Evolutionary conservation across 1,140 invertebrate genomes (phyloP).

Genomic region (Macrosteles quadrilineatus): DNA sequence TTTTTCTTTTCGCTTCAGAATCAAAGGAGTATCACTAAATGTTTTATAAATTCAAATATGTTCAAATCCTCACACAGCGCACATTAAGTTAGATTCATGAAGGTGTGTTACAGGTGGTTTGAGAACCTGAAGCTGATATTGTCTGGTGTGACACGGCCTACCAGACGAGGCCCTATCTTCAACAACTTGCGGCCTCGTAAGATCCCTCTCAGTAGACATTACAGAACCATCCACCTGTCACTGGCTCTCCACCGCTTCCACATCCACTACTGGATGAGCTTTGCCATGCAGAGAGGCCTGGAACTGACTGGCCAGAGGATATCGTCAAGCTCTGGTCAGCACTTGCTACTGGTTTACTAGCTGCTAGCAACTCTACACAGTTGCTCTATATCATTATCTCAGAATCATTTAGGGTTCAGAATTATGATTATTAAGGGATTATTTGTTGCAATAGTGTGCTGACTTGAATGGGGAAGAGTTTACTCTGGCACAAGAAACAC

Average conservation of each 20-base stretch:
- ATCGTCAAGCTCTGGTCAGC: constrained; percentile 70
- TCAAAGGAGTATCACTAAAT: no score
- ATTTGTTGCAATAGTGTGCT: no score
- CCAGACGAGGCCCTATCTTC: constrained; percentile 86
- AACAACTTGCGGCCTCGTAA: constrained; percentile 80
- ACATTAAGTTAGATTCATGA: no score
- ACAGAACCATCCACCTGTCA: constrained; percentile 82
- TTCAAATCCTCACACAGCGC: no score
- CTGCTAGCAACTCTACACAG: not conserved
- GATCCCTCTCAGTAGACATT: constrained; percentile 91
- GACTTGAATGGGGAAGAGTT: no score
- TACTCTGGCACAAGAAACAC: no score
- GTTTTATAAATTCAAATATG: no score
- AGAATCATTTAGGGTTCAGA: not conserved
- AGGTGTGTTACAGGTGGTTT: constrained; percentile 82
- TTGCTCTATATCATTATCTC: not conserved
- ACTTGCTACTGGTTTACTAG: constrained; percentile 29
- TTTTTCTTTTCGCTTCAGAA: no score
- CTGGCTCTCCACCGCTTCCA: constrained; percentile 88
- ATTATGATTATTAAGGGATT: no score
- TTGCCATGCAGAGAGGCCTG: constrained; percentile 92
- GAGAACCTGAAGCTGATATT: constrained; percentile 95
- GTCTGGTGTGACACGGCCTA: constrained; percentile 93
- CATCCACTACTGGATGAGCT: constrained; percentile 98
- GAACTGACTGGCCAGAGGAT: constrained; percentile 86